A percentile compares a stretch with the other conserved stretches of the same genome.
Evolutionary conservation across 2,113 vertebrate species (phyloP).

Genomic region (Cavia porcellus): DNA sequence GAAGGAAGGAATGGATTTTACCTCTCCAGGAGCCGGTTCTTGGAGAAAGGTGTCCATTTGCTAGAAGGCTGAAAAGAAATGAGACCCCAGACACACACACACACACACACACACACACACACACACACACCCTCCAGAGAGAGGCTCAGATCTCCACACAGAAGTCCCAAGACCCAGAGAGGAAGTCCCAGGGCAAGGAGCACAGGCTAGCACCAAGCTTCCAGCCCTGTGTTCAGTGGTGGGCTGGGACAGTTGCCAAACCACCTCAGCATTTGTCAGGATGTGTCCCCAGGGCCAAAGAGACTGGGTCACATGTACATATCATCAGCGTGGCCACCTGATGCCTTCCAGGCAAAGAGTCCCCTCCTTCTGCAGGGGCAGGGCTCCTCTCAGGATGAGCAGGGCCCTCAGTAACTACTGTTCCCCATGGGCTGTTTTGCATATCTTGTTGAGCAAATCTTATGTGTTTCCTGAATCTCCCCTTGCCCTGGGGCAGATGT

Average conservation of each 20-base stretch:
- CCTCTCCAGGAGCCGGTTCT: background rate
- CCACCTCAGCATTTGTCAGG: fast-evolving
- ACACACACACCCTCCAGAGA: background rate
- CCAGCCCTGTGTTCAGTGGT: background rate
- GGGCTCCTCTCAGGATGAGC: fast-evolving
- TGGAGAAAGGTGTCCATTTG: background rate
- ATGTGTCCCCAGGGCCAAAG: background rate
- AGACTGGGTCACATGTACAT: fast-evolving
- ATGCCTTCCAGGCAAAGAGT: background rate
- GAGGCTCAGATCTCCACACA: background rate
- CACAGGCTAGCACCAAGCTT: too few relatives aligned
- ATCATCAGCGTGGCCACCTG: fast-evolving
- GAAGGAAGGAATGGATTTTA: too few relatives aligned
- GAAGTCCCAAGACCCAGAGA: background rate
- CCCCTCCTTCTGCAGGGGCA: fast-evolving
- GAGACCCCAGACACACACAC: too few relatives aligned
- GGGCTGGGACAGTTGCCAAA: fast-evolving
- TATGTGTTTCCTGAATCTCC: background rate
- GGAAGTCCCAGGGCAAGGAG: background rate
- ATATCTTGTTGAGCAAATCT: background rate
- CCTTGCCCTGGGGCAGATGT: fast-evolving
- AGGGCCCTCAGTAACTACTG: fast-evolving
- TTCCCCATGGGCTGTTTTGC: background rate
- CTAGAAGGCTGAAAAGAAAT: background rate
- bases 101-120: too few relatives aligned